Conservation (phyloP, 1,140 invertebrate species). For the Brachionus plicatilis region DNA sequence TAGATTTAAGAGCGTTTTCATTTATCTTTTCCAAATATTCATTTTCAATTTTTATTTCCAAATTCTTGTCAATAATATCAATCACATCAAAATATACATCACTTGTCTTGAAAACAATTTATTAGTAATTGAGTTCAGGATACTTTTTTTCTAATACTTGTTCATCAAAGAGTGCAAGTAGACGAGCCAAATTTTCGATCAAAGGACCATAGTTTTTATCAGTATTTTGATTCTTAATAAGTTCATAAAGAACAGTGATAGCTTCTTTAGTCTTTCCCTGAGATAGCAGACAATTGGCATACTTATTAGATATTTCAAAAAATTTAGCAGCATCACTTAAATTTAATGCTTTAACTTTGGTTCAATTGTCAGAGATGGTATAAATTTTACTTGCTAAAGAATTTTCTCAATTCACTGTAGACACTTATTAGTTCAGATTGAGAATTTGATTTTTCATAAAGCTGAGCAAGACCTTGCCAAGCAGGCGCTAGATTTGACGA, state of each 20-base stretch:
- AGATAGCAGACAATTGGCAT: not conserved
- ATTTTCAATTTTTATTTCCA: not conserved
- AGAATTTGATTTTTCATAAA: slow-evolving; percentile 26
- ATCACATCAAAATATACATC: slow-evolving; percentile 10
- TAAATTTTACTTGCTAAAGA: not conserved
- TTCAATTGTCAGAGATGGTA: not conserved
- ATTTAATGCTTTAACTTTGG: not conserved
- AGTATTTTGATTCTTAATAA: not conserved
- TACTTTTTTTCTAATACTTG: not conserved
- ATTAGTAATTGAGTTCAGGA: too few relatives aligned
- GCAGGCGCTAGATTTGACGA: not conserved
- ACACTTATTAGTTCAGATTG: slow-evolving; percentile 15
- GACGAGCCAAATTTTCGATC: not conserved
- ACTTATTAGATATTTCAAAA: slow-evolving; percentile 32
- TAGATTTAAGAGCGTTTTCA: slow-evolving; percentile 11
- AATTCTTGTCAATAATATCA: not conserved
- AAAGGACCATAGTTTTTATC: not conserved
- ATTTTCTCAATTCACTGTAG: slow-evolving; percentile 24
- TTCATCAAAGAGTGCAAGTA: not conserved
- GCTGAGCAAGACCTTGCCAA: slow-evolving; percentile 37
- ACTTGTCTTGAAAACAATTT: not conserved
- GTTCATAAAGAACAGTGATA: not conserved
- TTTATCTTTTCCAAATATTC: not conserved
- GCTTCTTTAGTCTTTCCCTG: slow-evolving; percentile 3
- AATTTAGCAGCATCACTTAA: not conserved